Evolutionary conservation across 2,888 invertebrate genomes (phyloP), one percentile per base, ranked within the genome.

Genomic region (Craniophora ligustri): DNA sequence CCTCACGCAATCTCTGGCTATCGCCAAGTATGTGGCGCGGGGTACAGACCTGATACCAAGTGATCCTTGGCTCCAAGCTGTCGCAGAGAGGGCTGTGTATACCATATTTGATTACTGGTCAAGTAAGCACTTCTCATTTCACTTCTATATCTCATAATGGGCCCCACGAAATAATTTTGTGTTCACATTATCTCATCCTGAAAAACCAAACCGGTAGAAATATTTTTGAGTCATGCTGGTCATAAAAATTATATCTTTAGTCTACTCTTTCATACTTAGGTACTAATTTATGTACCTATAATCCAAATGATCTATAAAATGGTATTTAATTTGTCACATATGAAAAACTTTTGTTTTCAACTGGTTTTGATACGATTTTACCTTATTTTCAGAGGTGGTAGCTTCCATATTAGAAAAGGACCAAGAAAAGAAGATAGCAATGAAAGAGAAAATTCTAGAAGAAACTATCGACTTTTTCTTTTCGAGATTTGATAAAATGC

Each of bases 1-100:
- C 0, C 74, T 91, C 2, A 80, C 85, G 66, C 91, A 91, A 68
- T 89, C 90, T 0, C 36, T 91, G 11, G 93, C 94, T 19, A 95
- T 95, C 39, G 88, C 90, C 26, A 94, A 94, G 44, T 94, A 93
- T 67, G 70, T 95, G 1, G 94, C 93, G 1, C 86, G 84, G 48
- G 88, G 91, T 67, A 85, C 86, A 19, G 85, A 91, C 16, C 84
- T 94, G 1, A 84, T 94, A 34, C 93, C 94, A 0, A 68, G 79
- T 0, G 89, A 94, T 55, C 90, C 93, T 2, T 85, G 92, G 80
- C 88, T 94, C 31, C 92, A 93, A 55, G 85, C 93, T 2, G 78
- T 91, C 2, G 81, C 94, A 39, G 94, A 95, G 44, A 85, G 89
- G 13, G 63, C 84, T 0, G 92, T 88, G 0, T 90, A 91, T 34